Evolutionary conservation across 2,888 invertebrate genomes (phyloP), one percentile per base, ranked within the genome.

Genomic region (Melanotus villosus): DNA sequence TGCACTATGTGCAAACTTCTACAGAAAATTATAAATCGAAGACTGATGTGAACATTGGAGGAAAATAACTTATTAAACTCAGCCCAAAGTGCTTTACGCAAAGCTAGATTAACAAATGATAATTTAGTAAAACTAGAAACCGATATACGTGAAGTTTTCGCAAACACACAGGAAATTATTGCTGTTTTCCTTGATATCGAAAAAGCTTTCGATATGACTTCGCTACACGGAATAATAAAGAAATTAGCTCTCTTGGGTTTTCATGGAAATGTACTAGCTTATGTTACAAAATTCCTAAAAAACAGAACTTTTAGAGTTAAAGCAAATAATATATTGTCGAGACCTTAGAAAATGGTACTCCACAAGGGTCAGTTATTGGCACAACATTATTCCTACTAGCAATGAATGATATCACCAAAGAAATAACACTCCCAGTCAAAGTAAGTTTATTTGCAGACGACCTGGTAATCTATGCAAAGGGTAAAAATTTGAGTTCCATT

Each of bases 321-420:
- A 26, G 12, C n/a, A n/a, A 65, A 65, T 16, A 38, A 38, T 16
- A 32, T 0, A n/a, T 16, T 26, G 0, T 69, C 65, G 1, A 23
- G 19, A 19, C 9, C 1, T 50, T 43, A 21, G 47, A 69, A 59
- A 75, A 73, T 19, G 70, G 72, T 0, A 65, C 73, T 6, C 71
- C 75, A 47, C 71, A 75, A 58, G 73, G 75, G 0, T 71, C 73
- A 6, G 57, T 72, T n/a, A 19, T 73, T 0, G 72, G 72, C 45
- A 68, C 68, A 0, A 72, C 70, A 2, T 12, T 74, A 14, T 75
- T 76, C 32, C 34, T 73, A 12, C 65, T 73, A 30, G 73, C 67
- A 3, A 70, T 75, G 1, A 75, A 75, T 23, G 68, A 69, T 3
- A 41, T 67, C 6, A 36, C 36, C 1, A 19, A 7, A 12, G 16